These are phyloP conservation scores for Platalea minor DNA, from an alignment of 2,797 vertebrate species.

Conservation along the genomic window DNA sequence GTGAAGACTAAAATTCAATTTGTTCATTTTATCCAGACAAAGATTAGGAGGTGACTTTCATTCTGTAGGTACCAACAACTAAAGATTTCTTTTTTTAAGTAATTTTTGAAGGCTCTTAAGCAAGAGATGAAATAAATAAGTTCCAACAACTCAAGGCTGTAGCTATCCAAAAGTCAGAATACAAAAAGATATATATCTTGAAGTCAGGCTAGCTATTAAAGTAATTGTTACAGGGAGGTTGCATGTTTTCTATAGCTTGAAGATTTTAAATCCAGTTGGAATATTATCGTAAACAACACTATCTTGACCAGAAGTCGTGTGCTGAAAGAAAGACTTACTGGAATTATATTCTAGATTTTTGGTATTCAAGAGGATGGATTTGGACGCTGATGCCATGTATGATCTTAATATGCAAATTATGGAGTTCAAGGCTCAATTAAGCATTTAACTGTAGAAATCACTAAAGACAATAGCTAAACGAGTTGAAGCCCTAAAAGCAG, in stretches of 20 bases:
- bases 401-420: not conserved
- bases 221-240: not conserved
- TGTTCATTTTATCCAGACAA: not conserved
- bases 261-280: slow-evolving; percentile 22
- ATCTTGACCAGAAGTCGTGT: not conserved
- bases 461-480: not conserved
- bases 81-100: not conserved
- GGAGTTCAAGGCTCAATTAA: not conserved
- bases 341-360: not conserved
- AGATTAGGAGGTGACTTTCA: not conserved
- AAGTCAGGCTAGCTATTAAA: not conserved
- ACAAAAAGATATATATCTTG: not conserved
- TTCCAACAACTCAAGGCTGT: not conserved
- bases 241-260: not conserved
- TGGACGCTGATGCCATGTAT: not conserved
- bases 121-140: not conserved
- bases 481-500: not conserved
- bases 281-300: slow-evolving; percentile 11
- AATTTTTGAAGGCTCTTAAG: not conserved
- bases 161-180: not conserved
- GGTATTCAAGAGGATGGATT: not conserved
- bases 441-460: not conserved
- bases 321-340: not conserved
- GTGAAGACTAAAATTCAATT: not conserved
- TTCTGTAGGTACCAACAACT: not conserved